phyloP scores from a whole-genome alignment of 2,888 invertebrate genomes.

The Sicus ferrugineus region DNA sequence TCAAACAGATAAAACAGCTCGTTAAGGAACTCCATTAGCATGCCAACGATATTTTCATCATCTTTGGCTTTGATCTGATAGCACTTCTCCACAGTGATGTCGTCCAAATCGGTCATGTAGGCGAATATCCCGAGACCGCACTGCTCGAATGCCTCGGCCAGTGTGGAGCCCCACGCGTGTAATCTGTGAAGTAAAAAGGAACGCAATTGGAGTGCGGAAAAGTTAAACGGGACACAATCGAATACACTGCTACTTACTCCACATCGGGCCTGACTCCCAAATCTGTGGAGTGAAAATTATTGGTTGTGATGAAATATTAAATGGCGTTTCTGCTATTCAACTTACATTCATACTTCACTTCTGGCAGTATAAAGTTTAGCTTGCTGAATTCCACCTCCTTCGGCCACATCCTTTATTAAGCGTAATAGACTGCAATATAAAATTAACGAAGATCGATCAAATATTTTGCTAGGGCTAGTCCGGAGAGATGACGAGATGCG shows the following conservation, averaged over 20 bases:
- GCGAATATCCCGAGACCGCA: constrained; percentile 96
- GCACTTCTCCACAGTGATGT: constrained; percentile 81
- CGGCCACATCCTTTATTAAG: background rate
- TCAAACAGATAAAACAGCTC: constrained; percentile 92
- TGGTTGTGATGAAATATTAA: constrained; percentile 4
- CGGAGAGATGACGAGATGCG: no score
- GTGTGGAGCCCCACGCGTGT: constrained; percentile 89
- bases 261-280: constrained; percentile 98
- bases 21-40: constrained; percentile 92
- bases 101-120: constrained; percentile 93
- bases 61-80: constrained; percentile 87
- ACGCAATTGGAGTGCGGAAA: background rate
- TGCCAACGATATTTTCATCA: constrained; percentile 85
- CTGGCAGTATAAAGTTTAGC: constrained; percentile 72
- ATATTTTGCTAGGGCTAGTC: background rate
- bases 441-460: no score
- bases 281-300: constrained; percentile 68
- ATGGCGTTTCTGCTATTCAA: constrained; percentile 41
- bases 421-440: background rate
- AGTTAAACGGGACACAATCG: background rate
- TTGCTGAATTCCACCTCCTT: constrained; percentile 67
- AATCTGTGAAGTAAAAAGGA: constrained; percentile 68
- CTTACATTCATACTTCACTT: constrained; percentile 85
- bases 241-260: constrained; percentile 79
- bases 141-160: constrained; percentile 93